Base-by-base conservation (phyloP, 2,113 vertebrate species). In the Eulacestoma nigropectus region DNA sequence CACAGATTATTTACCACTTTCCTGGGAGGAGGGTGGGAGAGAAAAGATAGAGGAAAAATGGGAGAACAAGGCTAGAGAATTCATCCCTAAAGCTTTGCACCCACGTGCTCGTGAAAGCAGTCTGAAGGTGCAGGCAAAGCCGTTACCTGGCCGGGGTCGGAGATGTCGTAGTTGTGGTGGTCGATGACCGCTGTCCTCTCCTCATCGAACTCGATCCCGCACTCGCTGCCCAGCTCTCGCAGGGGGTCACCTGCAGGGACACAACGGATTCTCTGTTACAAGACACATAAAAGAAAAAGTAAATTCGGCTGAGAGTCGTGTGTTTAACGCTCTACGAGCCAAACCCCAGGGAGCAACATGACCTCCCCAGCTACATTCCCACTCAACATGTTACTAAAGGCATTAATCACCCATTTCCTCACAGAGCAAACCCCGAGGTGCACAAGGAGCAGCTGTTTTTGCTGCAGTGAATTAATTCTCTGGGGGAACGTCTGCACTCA, bases 191-290 rank as follows among this genome's bases (percentile, higher is more conserved):
- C 98, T 1, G 99, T 99, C 95, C 98, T 99, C 68, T 99, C 99
- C 95, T 99, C 99, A n/a, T 99, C 99, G 49, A 99, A 99, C 97
- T 99, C 99, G 3, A 99, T 99, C 11, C 99, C 99, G 25, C 99
- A 99, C 95, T 99, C 99, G 3, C 99, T 99, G 44, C 99, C 99
- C 95, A 99, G 97, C 96, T 99, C 99, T 46, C 99, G 98, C 89
- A 99, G 97, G 2, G 99, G 99, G 91, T 99, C 99, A 7, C 99
- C 99, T 99, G 81, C 37, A 78, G 83, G 52, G 25, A 84, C 62
- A 84, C 16, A 75, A 10, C 0, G 0, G 29, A 47, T 21, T 16
- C 35, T 59, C 27, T 0, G 4, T 46, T 16, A 72, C 2, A 3
- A 1, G 0, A 22, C 3, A 6, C 0, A 55, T 2, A 44, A 29